Evolutionary conservation across 2,113 vertebrate species (phyloP), one percentile per base, ranked within the genome.

Genomic region (Ceyx melanurus): DNA sequence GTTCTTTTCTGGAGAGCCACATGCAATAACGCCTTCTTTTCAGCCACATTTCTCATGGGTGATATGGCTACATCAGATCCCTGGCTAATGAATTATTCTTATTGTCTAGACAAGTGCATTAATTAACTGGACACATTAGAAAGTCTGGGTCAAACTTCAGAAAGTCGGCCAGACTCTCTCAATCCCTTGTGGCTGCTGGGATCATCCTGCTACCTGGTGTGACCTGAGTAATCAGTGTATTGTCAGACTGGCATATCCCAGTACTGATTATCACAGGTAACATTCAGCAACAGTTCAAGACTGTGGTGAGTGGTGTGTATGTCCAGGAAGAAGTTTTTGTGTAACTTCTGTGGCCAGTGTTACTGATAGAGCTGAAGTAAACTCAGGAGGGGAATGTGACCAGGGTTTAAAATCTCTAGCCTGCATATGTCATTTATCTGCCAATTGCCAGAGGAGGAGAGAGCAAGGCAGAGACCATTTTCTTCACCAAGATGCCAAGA

Each of bases 91-190:
- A 68, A 45, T 64, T 22, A 42, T 50, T 45, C 66, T 60, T 77
- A 71, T 86, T 88, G 68, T 86, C 82, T 74, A 64, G 76, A 54
- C 76, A 81, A 92, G 61, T 83, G 65, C 73, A 17, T 86, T 87
- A 83, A 92, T 89, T 88, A 87, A 86, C 40, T 42, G 56, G 79
- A 76, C 70, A 64, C 37, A 33, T 51, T 64, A 76, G 76, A 66
- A 93, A 82, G 31, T 22, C 92, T 83, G 76, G 60, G 64, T 96
- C 91, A 91, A 82, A 93, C 87, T 87, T 85, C 81, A 91, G 85
- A 89, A 94, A 92, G 89, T 86, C 40, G 11, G 78, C 82, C 87
- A 96, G 89, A 73, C 60, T 76, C 46, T 61, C 42, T 70, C 86
- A 89, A 90, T 92, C 86, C 64, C n/a, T 61, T n/a, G 43, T 48